phyloP scores from a whole-genome alignment of 1,140 invertebrate species.

The Drosophila lowei region DNA sequence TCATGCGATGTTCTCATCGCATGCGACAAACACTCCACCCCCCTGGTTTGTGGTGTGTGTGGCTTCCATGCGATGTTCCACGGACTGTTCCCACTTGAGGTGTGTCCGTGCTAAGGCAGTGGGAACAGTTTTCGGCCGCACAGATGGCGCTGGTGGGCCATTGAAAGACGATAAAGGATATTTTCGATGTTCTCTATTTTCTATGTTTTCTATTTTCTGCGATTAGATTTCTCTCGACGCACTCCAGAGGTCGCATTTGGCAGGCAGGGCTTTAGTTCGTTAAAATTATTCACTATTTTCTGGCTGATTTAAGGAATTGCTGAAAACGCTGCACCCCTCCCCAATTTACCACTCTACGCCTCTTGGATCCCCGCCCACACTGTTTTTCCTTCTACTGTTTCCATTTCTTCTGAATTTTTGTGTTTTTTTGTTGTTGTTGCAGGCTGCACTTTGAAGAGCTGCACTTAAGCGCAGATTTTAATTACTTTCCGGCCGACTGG shows the following conservation, averaged over 20 bases:
- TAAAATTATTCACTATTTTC: slow-evolving; percentile 9
- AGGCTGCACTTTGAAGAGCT: slow-evolving; percentile 59
- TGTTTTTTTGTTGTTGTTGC: slow-evolving; percentile 21
- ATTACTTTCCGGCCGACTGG: slow-evolving; percentile 80
- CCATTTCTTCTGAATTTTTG: slow-evolving; percentile 20
- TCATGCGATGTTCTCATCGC: slow-evolving; percentile 43
- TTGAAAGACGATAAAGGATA: slow-evolving; percentile 18
- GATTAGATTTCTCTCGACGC: not conserved
- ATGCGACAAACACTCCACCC: not conserved
- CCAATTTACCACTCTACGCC: too few species aligned
- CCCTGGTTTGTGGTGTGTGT: not conserved
- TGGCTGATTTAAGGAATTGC: slow-evolving; percentile 16
- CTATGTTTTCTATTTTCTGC: not conserved
- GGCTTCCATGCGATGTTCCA: slow-evolving; percentile 5
- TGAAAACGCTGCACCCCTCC: not conserved
- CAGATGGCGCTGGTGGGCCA: slow-evolving; percentile 37
- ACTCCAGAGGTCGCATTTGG: slow-evolving; percentile 18
- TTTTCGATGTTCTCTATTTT: not conserved
- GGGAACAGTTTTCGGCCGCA: slow-evolving; percentile 30
- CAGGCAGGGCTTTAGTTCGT: not conserved
- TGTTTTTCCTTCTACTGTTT: not conserved
- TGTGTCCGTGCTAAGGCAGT: slow-evolving; percentile 30
- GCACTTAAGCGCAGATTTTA: slow-evolving; percentile 80
- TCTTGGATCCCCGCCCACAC: too few species aligned
- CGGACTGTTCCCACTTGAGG: slow-evolving; percentile 34